Conservation (phyloP, 2,797 vertebrate species). For the Neosilurus hyrtlii region DNA sequence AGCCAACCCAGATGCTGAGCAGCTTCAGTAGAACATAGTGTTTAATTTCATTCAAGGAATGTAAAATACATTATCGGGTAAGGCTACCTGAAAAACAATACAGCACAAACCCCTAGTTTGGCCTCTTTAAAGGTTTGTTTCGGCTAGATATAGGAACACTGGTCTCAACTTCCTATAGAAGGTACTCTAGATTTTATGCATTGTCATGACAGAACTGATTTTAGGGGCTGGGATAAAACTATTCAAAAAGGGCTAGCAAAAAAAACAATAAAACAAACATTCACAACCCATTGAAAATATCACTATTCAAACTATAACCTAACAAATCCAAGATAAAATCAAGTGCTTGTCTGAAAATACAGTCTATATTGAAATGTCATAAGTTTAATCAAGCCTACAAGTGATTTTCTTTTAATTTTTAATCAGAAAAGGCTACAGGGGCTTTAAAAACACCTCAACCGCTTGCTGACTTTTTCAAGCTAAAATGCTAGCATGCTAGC, state of each 20-base stretch:
- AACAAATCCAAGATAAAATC: too few species aligned
- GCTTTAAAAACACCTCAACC: neutral
- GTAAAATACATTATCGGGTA: constrained; percentile 44
- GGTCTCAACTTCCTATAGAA: neutral
- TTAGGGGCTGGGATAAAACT: neutral
- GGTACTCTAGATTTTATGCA: neutral
- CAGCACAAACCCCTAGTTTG: neutral
- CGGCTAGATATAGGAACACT: neutral
- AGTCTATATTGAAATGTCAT: neutral
- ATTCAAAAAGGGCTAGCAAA: neutral
- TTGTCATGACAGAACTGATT: neutral
- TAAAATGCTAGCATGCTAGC: neutral
- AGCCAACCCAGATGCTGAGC: constrained; percentile 50
- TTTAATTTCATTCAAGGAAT: constrained; percentile 34
- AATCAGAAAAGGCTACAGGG: neutral
- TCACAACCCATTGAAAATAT: neutral
- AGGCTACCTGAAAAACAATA: constrained; percentile 44
- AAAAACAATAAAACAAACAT: neutral
- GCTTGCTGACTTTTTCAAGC: neutral
- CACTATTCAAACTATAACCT: neutral
- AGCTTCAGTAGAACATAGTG: constrained; percentile 19
- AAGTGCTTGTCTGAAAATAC: neutral
- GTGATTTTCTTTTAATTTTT: neutral
- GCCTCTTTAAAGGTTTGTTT: neutral
- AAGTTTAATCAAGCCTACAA: neutral